phyloP scores from a whole-genome alignment of 2,113 vertebrate genomes.

The Hylia prasina region DNA sequence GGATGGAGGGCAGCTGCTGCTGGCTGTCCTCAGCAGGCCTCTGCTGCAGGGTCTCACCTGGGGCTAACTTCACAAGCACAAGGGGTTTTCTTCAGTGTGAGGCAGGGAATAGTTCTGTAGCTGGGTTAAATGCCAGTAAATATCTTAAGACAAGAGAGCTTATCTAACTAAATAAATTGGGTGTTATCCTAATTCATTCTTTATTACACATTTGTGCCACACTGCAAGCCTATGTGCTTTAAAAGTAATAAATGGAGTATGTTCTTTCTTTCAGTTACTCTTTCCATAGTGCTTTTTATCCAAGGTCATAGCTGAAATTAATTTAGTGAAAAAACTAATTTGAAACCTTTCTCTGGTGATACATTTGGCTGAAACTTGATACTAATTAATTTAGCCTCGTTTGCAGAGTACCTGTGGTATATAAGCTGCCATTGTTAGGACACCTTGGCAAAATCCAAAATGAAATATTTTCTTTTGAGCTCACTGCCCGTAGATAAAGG shows the following conservation, averaged over 20 bases:
- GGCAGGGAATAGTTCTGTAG: not conserved
- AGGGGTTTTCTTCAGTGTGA: not conserved
- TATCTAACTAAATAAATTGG: not conserved
- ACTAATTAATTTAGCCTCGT: constrained; percentile 1
- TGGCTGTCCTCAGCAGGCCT: not conserved
- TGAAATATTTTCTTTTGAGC: constrained; percentile 5
- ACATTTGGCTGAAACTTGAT: not conserved
- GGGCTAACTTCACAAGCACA: not conserved
- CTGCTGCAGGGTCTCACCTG: not conserved
- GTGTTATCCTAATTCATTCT: not conserved
- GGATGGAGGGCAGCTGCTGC: not conserved
- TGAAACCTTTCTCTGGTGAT: not conserved
- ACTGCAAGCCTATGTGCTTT: not conserved
- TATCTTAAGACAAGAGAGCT: not conserved
- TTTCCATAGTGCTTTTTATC: not conserved
- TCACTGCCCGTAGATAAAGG: not conserved
- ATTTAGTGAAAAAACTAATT: not conserved
- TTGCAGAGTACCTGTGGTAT: not conserved
- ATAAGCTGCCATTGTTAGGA: not conserved
- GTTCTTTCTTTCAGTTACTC: not conserved
- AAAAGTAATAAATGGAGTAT: not conserved
- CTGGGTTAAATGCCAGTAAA: not conserved
- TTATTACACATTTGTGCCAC: not conserved
- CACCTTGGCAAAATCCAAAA: not conserved
- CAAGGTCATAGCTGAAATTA: not conserved